Evolutionary conservation across 2,888 invertebrate species (phyloP), one percentile per base, ranked within the genome.

Genomic region (Lithophane ornitopus): DNA sequence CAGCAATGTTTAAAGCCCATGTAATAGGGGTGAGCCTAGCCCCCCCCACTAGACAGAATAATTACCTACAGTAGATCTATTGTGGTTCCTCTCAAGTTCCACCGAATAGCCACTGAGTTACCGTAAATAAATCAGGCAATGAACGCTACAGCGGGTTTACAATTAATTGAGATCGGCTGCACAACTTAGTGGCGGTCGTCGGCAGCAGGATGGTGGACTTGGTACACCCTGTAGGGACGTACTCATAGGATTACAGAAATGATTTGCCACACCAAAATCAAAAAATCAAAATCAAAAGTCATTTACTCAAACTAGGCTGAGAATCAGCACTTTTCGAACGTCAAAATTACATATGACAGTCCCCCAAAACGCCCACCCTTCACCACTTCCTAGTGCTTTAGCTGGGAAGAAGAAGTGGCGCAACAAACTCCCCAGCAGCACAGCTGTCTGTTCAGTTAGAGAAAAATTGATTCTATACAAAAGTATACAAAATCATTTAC

Each of bases 61-160:
- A 49, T 34, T 39, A 34, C 34, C 34, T 34, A n/a, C 46, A 62
- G 22, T 16, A 49, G 58, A 65, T 63, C 34, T 63, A 65, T 16
- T 54, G 75, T 34, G 63, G 52, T 26, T 56, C 56, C 54, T 52
- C 26, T 12, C 52, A 52, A 54, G 46, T 59, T 58, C 46, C 41
- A 34, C 34, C 28, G 46, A 58, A 19, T 69, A 83, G 28, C 46
- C 39, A 56, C 62, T 56, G 66, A 68, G 54, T 46, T 54, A 39
- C 87, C 87, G 74, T 82, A 80, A 76, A 86, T 85, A 87, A 86
- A 86, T 87, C 82, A 87, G 62, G 41, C 72, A 76, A 82, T 84
- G 77, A 82, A 79, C 85, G 85, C 44, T 80, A 86, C 79, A 76
- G 68, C 70, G 78, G 62, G 62, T 68, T 82, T 68, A 73, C 76